Percentiles rank a stretch among this genome's conserved stretches.
phyloP scores from a whole-genome alignment of 2,888 invertebrate species.

The Subacronicta megacephala region DNA sequence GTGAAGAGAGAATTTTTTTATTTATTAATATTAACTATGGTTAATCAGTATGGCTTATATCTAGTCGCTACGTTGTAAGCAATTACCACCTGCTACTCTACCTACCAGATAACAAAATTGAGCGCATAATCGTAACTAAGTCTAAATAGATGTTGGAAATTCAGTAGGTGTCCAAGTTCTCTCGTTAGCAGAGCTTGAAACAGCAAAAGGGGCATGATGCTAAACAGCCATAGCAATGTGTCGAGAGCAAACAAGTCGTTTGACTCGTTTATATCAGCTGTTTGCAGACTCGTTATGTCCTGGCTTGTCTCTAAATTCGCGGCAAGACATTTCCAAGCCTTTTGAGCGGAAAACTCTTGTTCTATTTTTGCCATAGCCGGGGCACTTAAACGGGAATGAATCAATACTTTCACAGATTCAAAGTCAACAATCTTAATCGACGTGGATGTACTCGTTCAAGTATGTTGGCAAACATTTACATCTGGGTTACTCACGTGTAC shows the following conservation, averaged over 20 bases:
- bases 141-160: slow-evolving; percentile 30
- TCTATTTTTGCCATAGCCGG: slow-evolving; percentile 56
- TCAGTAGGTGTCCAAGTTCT: slow-evolving; percentile 46
- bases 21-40: too few relatives aligned
- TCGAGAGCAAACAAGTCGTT: slow-evolving; percentile 72
- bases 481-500: slow-evolving; percentile 17
- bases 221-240: slow-evolving; percentile 56
- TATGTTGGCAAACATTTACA: slow-evolving; percentile 33
- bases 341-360: slow-evolving; percentile 46
- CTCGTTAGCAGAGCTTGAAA: slow-evolving; percentile 54
- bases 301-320: slow-evolving; percentile 58
- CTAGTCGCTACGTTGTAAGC: not conserved
- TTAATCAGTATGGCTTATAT: slow-evolving; percentile 1
- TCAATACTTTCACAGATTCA: slow-evolving; percentile 54
- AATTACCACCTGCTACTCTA: not conserved
- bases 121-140: slow-evolving; percentile 8
- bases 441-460: slow-evolving; percentile 44
- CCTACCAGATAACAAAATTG: slow-evolving; percentile 6
- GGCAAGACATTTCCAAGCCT: slow-evolving; percentile 55
- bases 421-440: slow-evolving; percentile 45
- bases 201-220: slow-evolving; percentile 38
- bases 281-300: slow-evolving; percentile 70
- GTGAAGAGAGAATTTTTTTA: too few relatives aligned
- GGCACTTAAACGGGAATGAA: slow-evolving; percentile 50
- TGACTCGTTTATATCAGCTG: slow-evolving; percentile 67